Percentiles rank a stretch among this genome's conserved stretches.
Conservation (phyloP, 2,113 vertebrate genomes). For the Equus quagga region DNA sequence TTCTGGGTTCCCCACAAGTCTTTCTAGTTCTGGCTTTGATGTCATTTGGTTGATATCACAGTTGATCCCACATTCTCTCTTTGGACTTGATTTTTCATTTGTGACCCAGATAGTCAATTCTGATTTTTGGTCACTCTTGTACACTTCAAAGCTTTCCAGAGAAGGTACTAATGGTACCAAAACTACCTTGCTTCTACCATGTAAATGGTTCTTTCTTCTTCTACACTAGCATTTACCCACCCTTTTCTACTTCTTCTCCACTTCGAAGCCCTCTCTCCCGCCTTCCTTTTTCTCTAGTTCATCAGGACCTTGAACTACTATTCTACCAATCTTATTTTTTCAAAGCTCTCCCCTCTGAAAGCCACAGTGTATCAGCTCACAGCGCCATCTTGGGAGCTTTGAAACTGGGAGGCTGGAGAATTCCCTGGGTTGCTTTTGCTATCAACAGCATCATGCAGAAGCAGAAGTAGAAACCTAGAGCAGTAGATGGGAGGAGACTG, state of each 20-base stretch:
- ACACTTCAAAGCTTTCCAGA: neutral
- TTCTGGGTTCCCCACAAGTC: neutral
- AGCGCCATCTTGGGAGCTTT: neutral
- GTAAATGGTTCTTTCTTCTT: neutral
- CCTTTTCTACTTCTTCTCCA: neutral
- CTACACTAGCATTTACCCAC: neutral
- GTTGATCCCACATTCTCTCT: neutral
- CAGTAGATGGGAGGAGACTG: neutral
- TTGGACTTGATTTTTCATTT: slow-evolving; percentile 20
- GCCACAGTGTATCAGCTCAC: neutral
- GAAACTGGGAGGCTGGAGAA: slow-evolving; percentile 5
- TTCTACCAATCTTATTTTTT: neutral
- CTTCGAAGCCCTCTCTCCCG: neutral
- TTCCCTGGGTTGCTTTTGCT: neutral
- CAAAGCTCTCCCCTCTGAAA: neutral
- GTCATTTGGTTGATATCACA: neutral
- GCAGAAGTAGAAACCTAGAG: neutral
- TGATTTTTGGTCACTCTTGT: neutral
- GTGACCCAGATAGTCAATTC: neutral
- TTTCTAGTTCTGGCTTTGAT: slow-evolving; percentile 3
- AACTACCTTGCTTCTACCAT: neutral
- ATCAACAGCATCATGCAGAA: neutral
- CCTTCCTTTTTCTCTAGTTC: neutral
- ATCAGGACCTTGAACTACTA: neutral
- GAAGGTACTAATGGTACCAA: neutral